Base-by-base conservation (phyloP, 2,888 invertebrate species). In the Argyra leucocephala region DNA sequence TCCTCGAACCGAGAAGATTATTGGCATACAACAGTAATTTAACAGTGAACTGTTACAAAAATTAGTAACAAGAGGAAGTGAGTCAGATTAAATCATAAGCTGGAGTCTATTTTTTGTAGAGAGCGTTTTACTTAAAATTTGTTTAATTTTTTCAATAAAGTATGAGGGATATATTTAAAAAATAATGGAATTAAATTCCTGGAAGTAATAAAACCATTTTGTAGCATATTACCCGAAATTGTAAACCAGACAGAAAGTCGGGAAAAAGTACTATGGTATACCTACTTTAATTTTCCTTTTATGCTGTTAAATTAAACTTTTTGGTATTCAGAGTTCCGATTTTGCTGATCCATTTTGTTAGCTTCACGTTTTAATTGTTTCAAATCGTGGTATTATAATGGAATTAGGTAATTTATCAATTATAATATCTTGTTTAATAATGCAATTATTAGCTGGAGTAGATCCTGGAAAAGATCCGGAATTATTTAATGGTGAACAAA, bases 181-280 rank as follows among this genome's bases (percentile, higher is more conserved):
- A 48, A 48, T 48, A 63, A 88, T 88, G 72, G 88, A 94, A 93
- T 99, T 76, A 99, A 99, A 88, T 99, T 99, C 85, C 87, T 99
- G 77, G 99, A 99, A 86, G 96, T 99, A 81, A 97, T 99, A 80
- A 97, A 96, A 83, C 99, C 99, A 71, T 99, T 99, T 83, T 99
- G 99, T 88, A 96, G 97, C 85, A 96, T 99, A 84, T 85, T 99
- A 82, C 99, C 99, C 71, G 99, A 99, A 87, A 98, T 99, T 80
- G 95, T 96, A 75, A 99, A 99, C 83, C 99, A 98, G 96, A 99
- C 99, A 79, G 99, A 99, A 86, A 99, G 99, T 82, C 88, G 97
- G 76, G 99, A 99, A 83, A 99, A 99, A 86, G 98, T 99, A 84
- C 84, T 99, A 92, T 99, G 99, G 99, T 99, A 98, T 99, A 76